Conservation (phyloP, 2,888 invertebrate species). For the Tuta absoluta region DNA sequence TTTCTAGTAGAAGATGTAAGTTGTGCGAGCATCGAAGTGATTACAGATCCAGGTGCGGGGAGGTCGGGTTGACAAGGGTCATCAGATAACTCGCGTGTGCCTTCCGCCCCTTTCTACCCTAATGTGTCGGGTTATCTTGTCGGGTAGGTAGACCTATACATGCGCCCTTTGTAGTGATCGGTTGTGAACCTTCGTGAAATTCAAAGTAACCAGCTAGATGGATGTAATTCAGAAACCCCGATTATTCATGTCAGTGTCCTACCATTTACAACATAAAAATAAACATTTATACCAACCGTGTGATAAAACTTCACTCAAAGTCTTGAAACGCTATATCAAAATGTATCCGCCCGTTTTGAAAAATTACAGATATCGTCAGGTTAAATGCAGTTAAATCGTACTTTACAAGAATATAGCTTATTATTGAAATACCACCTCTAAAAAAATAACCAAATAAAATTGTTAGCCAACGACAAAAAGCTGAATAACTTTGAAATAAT, state of each 20-base stretch:
- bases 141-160: slow-evolving; percentile 29
- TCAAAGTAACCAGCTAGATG: too few relatives aligned
- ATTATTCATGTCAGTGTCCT: too few relatives aligned
- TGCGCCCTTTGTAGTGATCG: background rate
- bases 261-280: too few relatives aligned
- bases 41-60: background rate
- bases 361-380: background rate
- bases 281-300: too few relatives aligned
- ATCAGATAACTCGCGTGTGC: slow-evolving; percentile 44
- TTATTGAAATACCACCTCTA: too few relatives aligned
- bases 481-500: background rate
- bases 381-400: background rate
- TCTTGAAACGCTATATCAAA: background rate
- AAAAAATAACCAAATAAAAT: too few relatives aligned
- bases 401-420: background rate
- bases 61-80: slow-evolving; percentile 40
- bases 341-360: background rate
- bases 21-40: background rate
- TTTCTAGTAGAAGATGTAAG: background rate
- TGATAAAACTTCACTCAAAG: background rate
- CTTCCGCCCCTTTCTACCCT: slow-evolving; percentile 29
- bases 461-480: too few relatives aligned
- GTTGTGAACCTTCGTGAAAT: too few relatives aligned
- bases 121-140: slow-evolving; percentile 9
- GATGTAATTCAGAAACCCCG: too few relatives aligned